Evolutionary conservation across 2,888 invertebrate species (phyloP), one percentile per base, ranked within the genome.

Genomic region (Drosophila nr. perissopoda): DNA sequence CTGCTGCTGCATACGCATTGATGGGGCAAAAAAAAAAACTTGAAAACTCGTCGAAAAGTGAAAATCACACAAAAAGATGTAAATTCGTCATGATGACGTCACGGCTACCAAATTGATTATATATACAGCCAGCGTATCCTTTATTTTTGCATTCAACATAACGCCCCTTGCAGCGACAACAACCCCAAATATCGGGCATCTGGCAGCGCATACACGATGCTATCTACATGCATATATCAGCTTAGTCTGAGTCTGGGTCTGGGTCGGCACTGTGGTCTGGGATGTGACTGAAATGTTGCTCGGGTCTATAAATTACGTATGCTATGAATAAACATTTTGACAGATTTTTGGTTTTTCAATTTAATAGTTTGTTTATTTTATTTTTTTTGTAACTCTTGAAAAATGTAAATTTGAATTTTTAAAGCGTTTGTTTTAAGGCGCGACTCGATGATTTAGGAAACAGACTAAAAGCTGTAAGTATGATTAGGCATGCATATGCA

Each of bases 81-180:
- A 68, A 90, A 92, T 92, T 92, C 92, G 92, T 90, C 92, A 92
- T 90, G 91, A 92, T 92, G 92, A 92, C 92, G 92, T 92, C 91
- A 92, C 92, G 92, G 80, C 89, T 69, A 58, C 63, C 78, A 82
- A 92, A 92, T 92, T 91, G 91, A 92, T 92, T 92, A 91, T 62
- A 77, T 64, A 81, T 80, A 76, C 87, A 83, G 89, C 73, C 87
- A 87, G 89, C 89, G 79, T 83, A 62, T 87, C 90, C 89, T 79
- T 75, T 78, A 74, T 71, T 72, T 84, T 77, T 72, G 84, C 82
- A 80, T 81, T 70, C 25, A 61, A 80, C 66, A 38, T 51, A 76
- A 69, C 73, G 77, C 78, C 73, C 58, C 69, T 76, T 49, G 49
- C 61, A 21, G 16, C 38, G 34, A 16, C 40, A 78, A 31, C 70